Evolutionary conservation across 2,797 vertebrate species (phyloP), one percentile per base, ranked within the genome.

Genomic region (Amblyraja radiata): DNA sequence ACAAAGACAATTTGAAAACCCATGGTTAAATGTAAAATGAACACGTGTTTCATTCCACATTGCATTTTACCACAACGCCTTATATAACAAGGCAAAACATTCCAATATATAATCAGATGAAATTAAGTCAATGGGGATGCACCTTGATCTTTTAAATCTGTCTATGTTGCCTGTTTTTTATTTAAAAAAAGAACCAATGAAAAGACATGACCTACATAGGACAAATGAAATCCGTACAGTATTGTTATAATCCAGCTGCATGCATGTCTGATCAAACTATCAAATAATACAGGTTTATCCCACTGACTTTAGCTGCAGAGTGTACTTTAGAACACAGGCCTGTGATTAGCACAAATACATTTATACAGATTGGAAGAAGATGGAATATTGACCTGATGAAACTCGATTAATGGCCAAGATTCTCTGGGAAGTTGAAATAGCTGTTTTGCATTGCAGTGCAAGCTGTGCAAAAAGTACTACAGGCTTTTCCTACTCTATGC

Each of bases 101-200:
- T 92, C 90, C 90, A 92, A 54, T 92, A 68, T 88, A 88, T 88
- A 91, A 91, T 91, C 90, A 74, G 90, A 76, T 92, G n/a, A 92
- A 28, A 46, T 76, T 25, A 92, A 73, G 73, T 36, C 71, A 92
- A 36, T 92, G 71, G 90, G 23, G 54, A n/a, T 92, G 39, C 36
- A 76, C 71, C 25, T 73, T 90, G 39, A 76, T 92, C 71, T 92
- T 76, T 92, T 92, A 76, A 92, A 92, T 92, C 86, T 16, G 14
- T 71, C 86, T 58, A 76, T 92, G 46, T 92, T 92, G 90, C 90
- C 71, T 92, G 18, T 68, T 14, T 68, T 23, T 73, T 73, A 74
- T 92, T 91, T 25, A 39, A 39, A 86, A 90, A 84, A 84, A 23
- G 23, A 73, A 68, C n/a, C 61, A 65, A 92, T 76, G 39, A 92